phyloP scores from a whole-genome alignment of 2,888 invertebrate species.

The Aleiodes leptofemur region DNA sequence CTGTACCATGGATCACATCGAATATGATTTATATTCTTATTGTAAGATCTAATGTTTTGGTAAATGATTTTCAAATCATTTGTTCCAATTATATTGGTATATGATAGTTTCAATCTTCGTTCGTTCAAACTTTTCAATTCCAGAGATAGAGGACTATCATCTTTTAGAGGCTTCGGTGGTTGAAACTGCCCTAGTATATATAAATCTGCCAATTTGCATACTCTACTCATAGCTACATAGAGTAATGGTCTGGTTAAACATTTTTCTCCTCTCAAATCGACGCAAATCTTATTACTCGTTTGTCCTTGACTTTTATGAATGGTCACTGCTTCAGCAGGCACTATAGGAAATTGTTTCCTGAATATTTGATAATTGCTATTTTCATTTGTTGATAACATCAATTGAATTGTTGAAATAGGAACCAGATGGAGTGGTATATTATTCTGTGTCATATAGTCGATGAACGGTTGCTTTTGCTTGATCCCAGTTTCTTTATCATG shows the following conservation, averaged over 20 bases:
- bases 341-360: no score
- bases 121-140: background rate
- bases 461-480: no score
- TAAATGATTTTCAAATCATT: background rate
- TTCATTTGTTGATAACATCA: no score
- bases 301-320: background rate
- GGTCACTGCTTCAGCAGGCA: no score
- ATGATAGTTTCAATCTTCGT: background rate
- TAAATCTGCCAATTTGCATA: background rate
- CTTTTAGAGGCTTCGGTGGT: background rate
- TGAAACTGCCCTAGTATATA: constrained; percentile 15
- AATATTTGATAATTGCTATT: no score
- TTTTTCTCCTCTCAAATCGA: background rate
- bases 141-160: background rate
- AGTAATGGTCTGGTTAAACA: no score
- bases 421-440: no score
- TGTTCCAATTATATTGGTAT: background rate
- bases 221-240: no score
- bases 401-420: no score
- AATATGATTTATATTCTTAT: background rate
- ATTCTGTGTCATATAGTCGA: no score
- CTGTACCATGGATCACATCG: background rate
- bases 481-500: no score
- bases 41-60: background rate
- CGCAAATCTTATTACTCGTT: background rate